Evolutionary conservation across 2,797 vertebrate species (phyloP).

Genomic region (Mus spretus): DNA sequence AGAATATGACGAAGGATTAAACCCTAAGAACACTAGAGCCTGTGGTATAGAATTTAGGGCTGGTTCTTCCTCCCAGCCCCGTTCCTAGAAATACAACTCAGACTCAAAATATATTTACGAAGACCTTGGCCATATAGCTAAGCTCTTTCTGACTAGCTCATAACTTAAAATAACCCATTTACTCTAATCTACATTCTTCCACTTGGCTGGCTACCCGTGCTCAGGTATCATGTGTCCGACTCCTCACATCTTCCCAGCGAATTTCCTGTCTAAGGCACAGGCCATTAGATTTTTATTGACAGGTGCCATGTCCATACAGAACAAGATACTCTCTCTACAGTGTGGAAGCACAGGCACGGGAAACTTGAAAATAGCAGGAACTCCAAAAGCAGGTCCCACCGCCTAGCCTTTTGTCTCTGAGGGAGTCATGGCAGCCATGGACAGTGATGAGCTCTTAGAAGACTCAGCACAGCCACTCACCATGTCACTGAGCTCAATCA

Average conservation of each 20-base stretch:
- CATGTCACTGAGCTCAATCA: neutral
- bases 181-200: neutral
- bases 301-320: neutral
- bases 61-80: neutral
- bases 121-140: neutral
- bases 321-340: neutral
- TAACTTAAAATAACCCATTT: neutral
- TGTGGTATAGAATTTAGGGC: neutral
- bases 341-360: neutral
- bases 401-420: neutral
- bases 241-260: neutral
- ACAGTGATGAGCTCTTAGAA: neutral
- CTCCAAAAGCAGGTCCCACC: neutral
- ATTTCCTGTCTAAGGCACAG: neutral
- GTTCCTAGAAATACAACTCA: neutral
- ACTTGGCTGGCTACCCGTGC: neutral
- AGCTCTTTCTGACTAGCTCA: neutral
- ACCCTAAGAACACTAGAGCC: neutral
- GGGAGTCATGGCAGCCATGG: too few species aligned
- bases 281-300: neutral
- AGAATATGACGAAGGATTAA: neutral
- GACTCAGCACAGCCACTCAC: neutral
- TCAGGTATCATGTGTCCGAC: neutral
- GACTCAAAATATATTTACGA: neutral
- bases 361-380: neutral